Evolutionary conservation across 92 coral and sea anemone genomes (phyloP), one percentile per base, ranked within the genome.

Genomic region (Porites cylindrica): DNA sequence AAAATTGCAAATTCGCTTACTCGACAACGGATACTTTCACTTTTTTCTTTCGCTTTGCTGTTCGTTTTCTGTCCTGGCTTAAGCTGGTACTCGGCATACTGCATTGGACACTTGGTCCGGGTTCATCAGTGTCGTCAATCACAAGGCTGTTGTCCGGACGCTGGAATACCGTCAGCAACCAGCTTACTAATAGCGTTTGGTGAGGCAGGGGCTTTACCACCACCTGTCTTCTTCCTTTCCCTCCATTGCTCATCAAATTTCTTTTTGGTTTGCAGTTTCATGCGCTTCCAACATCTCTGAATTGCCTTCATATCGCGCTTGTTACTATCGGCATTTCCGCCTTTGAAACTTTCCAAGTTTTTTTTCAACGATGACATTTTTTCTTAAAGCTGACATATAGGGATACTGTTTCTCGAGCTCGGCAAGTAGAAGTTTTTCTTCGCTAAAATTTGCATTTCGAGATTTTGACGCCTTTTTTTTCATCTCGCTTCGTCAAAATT

Each of bases 71-170:
- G 78, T 47, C 61, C 11, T 47, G 78, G 62, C 62, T 74, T 74
- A 62, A 17, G 62, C 62, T 74, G 63, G 62, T 74, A 52, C 78
- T 50, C 78, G 29, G 78, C 78, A 74, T 74, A 52, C 78, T 74
- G 78, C 78, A 74, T 74, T 47, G 61, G 61, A 74, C 78, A 74
- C 78, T 74, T 74, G 78, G 61, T 74, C 63, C 78, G 78, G 78
- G 61, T 13, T 74, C 78, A 74, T 74, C 61, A 17, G 61, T 74
- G 78, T 74, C 78, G 32, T 47, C 78, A 74, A 74, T 74, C 64
- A 75, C 26, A 43, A 32, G 65, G 53, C n/a, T 75, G 64, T 8
- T 53, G 59, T 11, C 51, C 79, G n/a, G 79, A 75, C 43, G 64
- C 79, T 75, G 79, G 65, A 75, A 21, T 75, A 16, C 51, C 63